These are phyloP conservation scores for Euthynnus affinis DNA, from an alignment of 2,797 vertebrate species.

Conservation along the genomic window DNA sequence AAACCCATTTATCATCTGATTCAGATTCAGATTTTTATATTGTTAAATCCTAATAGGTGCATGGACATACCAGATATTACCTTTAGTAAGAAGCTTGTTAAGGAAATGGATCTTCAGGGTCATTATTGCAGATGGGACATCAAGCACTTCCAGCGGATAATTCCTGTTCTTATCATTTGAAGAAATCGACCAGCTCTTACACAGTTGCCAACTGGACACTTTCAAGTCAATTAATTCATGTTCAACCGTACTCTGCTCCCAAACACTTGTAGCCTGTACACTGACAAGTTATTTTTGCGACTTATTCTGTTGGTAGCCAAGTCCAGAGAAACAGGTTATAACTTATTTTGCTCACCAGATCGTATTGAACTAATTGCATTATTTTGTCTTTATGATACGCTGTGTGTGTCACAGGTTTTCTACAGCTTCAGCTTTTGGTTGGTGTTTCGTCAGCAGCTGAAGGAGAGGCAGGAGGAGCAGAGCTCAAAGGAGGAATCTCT, in stretches of 20 bases:
- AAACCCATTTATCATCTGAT: too few species aligned
- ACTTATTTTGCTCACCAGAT: background rate
- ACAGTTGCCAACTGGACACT: background rate
- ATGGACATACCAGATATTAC: background rate
- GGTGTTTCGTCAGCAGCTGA: slow-evolving; percentile 86
- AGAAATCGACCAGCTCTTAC: background rate
- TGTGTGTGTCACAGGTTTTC: slow-evolving; percentile 78
- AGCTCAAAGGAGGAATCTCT: slow-evolving; percentile 63
- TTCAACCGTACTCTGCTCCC: background rate
- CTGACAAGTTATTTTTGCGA: background rate
- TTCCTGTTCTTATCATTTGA: background rate
- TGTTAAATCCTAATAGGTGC: background rate
- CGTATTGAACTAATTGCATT: background rate
- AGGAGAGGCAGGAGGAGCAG: slow-evolving; percentile 70
- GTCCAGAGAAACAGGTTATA: too few species aligned
- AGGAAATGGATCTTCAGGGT: background rate
- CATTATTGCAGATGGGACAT: background rate
- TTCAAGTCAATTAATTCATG: background rate
- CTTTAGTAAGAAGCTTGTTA: too few species aligned
- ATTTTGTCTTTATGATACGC: slow-evolving; percentile 3
- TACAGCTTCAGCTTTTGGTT: slow-evolving; percentile 86
- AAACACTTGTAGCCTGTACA: background rate
- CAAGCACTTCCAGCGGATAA: background rate
- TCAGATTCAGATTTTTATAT: background rate
- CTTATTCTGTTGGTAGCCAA: too few species aligned